Evolutionary conservation across 2,113 vertebrate genomes (phyloP), one percentile per base, ranked within the genome.

Genomic region (Phocoena sinus): DNA sequence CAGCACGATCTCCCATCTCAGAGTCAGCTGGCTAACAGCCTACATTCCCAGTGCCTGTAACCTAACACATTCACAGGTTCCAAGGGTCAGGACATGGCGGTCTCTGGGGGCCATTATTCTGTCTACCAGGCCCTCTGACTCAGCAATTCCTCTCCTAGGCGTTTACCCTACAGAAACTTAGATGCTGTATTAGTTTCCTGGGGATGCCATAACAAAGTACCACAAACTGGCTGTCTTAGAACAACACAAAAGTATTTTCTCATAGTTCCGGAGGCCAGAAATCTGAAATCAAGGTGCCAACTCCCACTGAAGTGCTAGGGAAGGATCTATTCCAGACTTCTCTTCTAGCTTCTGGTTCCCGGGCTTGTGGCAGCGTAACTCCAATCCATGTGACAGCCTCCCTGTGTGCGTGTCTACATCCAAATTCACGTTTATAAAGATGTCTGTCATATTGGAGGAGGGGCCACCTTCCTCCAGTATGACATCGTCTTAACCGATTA

Each of bases 161-260:
- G 17, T 13, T 17, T 0, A 1, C 13, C 65, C 67, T 18, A 5
- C 4, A 60, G 47, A 31, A 33, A 18, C 36, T n/a, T 3, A 28
- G 36, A 38, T 23, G 71, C 7, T 3, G 13, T 1, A 0, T 13
- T 28, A 1, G 28, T 21, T 31, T 77, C 68, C 47, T 0, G 18
- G 18, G 41, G 53, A 8, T n/a, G 14, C 53, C 17, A 6, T 7
- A 13, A 50, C 56, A 20, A 28, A 33, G 33, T 0, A 10, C 2
- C 23, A 44, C 12, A 9, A 9, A 15, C 21, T 1, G 12, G 47
- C 53, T 11, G 36, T 44, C 44, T 74, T 1, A 2, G 28, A 5
- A 41, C 33, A 12, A 12, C 8, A 15, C 14, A 15, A 36, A 28
- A 0, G 8, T 38, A 8, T 17, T 41, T 26, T n/a, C 20, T 82